Base-by-base conservation (phyloP, 2,113 vertebrate genomes). In the Brachypteracias leptosomus region DNA sequence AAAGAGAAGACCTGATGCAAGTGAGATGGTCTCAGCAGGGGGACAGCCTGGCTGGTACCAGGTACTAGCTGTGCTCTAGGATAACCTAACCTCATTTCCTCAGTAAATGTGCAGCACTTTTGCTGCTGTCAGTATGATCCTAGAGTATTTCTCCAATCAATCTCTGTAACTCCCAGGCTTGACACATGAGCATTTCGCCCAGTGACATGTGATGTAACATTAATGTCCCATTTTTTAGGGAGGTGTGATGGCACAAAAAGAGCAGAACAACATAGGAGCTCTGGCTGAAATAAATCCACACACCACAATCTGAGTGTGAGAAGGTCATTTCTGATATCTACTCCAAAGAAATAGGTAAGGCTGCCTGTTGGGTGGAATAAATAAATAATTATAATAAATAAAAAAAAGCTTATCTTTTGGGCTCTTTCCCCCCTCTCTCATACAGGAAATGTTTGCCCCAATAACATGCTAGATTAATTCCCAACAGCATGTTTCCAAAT, bases 361-460 rank as follows among this genome's bases (percentile, higher is more conserved):
- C 31, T 85, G 33, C 40, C 67, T 58, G 4, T 54, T 8, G 1
- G 12, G 4, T 21, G 11, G 25, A 90, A n/a, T n/a, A n/a, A n/a
- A n/a, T n/a, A n/a, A n/a, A n/a, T n/a, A n/a, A 54, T 35, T 57
- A 17, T 40, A 80, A 71, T 21, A 73, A 40, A 54, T 16, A 17
- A 52, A 65, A 94, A n/a, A 57, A 14, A 59, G 7, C 6, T 70
- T 24, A 33, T 11, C 10, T 85, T 4, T 35, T 46, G 28, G 11
- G 7, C 6, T 76, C 6, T 49, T 65, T 54, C 73, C 11, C 8
- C 40, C 25, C 22, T 68, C 0, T 0, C 16, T 33, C 36, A 18
- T 25, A 70, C 5, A 55, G 67, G 28, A 88, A 80, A 46, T 33
- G 8, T 29, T 85, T 94, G 40, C 46, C 40, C 25, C 15, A 40